These are phyloP conservation scores for Hippopotamus amphibius DNA, from an alignment of 2,113 vertebrate genomes.

Conservation along the genomic window DNA sequence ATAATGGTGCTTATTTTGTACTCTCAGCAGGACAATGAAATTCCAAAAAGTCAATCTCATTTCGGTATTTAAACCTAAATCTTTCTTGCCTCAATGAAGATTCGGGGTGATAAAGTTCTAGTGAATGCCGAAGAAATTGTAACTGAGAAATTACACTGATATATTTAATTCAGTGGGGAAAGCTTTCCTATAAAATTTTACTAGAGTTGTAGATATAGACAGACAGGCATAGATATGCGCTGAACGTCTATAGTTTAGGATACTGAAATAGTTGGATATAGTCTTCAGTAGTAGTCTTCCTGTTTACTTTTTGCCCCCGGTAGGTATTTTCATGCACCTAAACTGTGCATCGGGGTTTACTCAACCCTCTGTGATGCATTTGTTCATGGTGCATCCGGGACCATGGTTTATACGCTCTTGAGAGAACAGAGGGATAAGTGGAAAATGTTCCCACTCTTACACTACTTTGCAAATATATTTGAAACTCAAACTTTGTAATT, in stretches of 20 bases:
- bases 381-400: neutral
- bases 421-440: neutral
- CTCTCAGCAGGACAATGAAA: neutral
- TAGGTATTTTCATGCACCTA: slow-evolving; percentile 14
- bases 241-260: slow-evolving; percentile 21
- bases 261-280: neutral
- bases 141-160: neutral
- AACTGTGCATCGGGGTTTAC: slow-evolving; percentile 9
- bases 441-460: neutral
- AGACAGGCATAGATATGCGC: neutral
- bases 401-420: neutral
- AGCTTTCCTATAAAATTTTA: neutral
- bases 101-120: slow-evolving; percentile 44
- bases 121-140: neutral
- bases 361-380: slow-evolving; percentile 24
- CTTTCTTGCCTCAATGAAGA: slow-evolving; percentile 19
- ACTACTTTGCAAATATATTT: slow-evolving; percentile 31
- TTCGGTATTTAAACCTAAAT: slow-evolving; percentile 56
- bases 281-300: neutral
- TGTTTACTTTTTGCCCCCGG: neutral
- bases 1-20: neutral
- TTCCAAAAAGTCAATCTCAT: neutral
- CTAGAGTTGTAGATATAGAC: neutral
- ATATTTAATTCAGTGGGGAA: neutral
- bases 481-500: slow-evolving; percentile 35